Evolutionary conservation across 2,888 invertebrate species (phyloP).

Genomic region (Meteorus cinctellus): DNA sequence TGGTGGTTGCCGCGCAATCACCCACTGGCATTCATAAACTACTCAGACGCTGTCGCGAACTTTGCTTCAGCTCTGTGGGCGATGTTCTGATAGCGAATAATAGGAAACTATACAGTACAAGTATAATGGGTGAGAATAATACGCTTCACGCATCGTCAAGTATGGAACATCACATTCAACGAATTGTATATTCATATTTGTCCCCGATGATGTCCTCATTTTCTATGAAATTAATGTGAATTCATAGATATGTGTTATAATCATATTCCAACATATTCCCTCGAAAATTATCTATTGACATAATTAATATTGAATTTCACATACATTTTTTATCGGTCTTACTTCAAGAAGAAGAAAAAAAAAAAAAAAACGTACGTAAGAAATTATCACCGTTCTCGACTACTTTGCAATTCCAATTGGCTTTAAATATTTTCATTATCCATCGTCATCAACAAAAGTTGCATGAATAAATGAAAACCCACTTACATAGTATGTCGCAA

Average conservation of each 20-base stretch:
- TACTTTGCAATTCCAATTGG: too few species aligned
- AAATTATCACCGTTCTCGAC: too few species aligned
- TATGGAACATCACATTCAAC: constrained; percentile 9
- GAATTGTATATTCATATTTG: constrained; percentile 27
- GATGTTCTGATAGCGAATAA: constrained; percentile 62
- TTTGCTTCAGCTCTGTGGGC: constrained; percentile 54
- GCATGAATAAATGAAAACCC: too few species aligned
- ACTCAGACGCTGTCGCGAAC: constrained; percentile 61
- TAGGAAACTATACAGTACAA: constrained; percentile 48
- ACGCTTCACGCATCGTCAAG: constrained; percentile 39
- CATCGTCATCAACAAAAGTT: too few species aligned
- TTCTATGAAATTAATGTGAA: neutral
- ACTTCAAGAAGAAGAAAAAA: too few species aligned
- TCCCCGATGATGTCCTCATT: constrained; percentile 4
- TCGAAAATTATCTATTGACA: neutral
- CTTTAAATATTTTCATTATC: too few species aligned
- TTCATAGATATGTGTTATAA: neutral
- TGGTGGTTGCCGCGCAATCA: constrained; percentile 37
- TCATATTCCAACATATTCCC: neutral
- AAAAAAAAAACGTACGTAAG: too few species aligned
- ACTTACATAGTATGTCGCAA: too few species aligned
- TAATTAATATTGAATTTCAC: neutral
- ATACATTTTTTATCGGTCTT: neutral
- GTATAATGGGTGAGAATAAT: constrained; percentile 42
- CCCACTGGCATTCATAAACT: constrained; percentile 63